Evolutionary conservation across 1,140 invertebrate genomes (phyloP), one percentile per base, ranked within the genome.

Genomic region (Myzus persicae): DNA sequence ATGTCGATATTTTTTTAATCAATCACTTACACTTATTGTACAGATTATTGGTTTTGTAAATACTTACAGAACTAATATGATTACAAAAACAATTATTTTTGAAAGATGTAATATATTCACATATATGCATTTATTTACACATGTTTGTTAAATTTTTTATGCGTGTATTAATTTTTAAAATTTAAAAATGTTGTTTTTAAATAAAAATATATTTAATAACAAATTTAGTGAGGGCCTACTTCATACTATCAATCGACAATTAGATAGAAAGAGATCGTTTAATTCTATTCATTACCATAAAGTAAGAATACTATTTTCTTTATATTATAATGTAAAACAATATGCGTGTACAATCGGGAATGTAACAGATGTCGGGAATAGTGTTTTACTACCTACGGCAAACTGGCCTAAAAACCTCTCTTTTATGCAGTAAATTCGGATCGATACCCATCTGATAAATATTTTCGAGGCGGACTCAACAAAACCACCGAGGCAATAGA

Each of bases 391-490:
- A 89, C 24, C 42, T 88, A 88, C 18, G 18, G 44, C 18, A 36
- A 54, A 89, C 36, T 89, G 88, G 48, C 48, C 88, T 89, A 89
- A 89, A 89, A 89, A 51, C 88, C 48, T 40, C 87, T 51, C 85
- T 89, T 54, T 89, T 89, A 51, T 89, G 46, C 36, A 24, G 88
- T 89, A 40, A 89, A 89, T 54, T 89, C 46, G 48, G 48, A 89
- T 89, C 88, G 46, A 89, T 89, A 54, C 11, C 36, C 48, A 54
- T 89, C 88, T 89, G 88, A 89, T 89, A 89, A 89, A 89, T 89
- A 89, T 89, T 89, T 89, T 42, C 46, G n/a, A 89, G 87, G 87
- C 1, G 18, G 36, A 89, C 46, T 89, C n/a, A 46, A 36, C n/a
- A 48, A n/a, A 89, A 51, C 36, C 3, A 54, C 20, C 6, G 36